Evolutionary conservation across 2,797 vertebrate genomes (phyloP), one percentile per base, ranked within the genome.

Genomic region (Macropodus opercularis): DNA sequence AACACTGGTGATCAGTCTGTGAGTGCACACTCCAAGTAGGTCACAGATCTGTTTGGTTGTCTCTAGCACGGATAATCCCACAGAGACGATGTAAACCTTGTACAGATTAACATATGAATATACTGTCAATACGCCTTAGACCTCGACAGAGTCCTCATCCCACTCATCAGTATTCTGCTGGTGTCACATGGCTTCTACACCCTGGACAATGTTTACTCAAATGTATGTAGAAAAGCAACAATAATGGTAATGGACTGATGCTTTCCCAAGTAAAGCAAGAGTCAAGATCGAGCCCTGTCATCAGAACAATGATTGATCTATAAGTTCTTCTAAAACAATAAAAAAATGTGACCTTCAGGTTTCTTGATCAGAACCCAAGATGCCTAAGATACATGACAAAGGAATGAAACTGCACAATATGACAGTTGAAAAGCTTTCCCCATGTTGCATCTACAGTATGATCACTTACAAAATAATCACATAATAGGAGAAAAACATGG

Each of bases 81-180:
- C 40, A 50, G 18, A 51, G 36, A 64, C 36, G 42, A 75, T 50
- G 58, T 14, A 55, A 72, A 59, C 23, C 39, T 17, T 9, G 32
- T 10, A 17, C 21, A 48, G 18, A 60, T 74, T 35, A 29, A 54
- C 49, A 40, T 12, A 6, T 32, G 14, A 12, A 18, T 8, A 8
- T 13, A 15, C 22, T 19, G 50, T 42, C 50, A 12, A 18, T 48
- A 2, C 21, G 41, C 36, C 41, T 47, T 9, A 52, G 24, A 72
- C 69, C 21, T 46, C 31, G 42, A 31, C 27, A 48, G 47, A 32
- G 41, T 39, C 52, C 29, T 36, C 23, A n/a, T 73, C 56, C 19
- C 10, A 22, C 74, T 82, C 56, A 69, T 85, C 79, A 80, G 79
- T 83, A 81, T 85, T 85, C 88, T 47, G 48, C 57, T 58, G 47